phyloP scores from a whole-genome alignment of 2,888 invertebrate species.

The Alsophila aescularia region DNA sequence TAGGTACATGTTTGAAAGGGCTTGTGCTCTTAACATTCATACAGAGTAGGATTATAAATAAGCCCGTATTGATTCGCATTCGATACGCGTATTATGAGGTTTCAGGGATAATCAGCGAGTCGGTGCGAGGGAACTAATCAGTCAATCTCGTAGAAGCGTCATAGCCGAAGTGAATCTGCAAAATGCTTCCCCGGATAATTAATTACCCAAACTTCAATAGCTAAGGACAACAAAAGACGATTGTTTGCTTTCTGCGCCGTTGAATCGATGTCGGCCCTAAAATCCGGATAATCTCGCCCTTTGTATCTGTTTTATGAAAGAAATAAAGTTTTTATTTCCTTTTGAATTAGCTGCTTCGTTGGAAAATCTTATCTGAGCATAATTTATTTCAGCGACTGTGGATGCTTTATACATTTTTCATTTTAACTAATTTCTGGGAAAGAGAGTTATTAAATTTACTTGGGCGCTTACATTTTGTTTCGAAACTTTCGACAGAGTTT shows the following conservation, averaged over 20 bases:
- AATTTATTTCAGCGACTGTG: conserved; percentile 36
- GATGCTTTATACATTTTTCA: conserved; percentile 33
- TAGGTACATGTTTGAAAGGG: not conserved
- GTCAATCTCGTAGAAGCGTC: conserved; percentile 61
- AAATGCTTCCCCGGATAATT: conserved; percentile 72
- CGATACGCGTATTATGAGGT: conserved; percentile 32
- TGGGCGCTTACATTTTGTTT: conserved; percentile 5
- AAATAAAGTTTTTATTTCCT: conserved; percentile 76
- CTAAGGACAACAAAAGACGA: conserved; percentile 74
- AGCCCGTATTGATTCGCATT: conserved; percentile 26
- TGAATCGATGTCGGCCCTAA: conserved; percentile 75
- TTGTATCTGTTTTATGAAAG: conserved; percentile 77
- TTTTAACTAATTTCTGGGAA: conserved; percentile 23
- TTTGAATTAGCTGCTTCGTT: conserved; percentile 58
- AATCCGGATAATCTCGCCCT: conserved; percentile 77
- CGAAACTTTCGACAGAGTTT: not conserved
- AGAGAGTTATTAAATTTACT: conserved; percentile 12
- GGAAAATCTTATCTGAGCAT: conserved; percentile 39
- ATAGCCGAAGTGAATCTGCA: conserved; percentile 70
- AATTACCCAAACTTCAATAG: conserved; percentile 78
- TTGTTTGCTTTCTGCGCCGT: conserved; percentile 76
- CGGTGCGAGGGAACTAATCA: conserved; percentile 56
- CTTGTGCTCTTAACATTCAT: conserved; percentile 13
- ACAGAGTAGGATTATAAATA: conserved; percentile 23
- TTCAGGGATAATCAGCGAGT: conserved; percentile 32